phyloP scores from a whole-genome alignment of 1,140 invertebrate species.

The Drosophila santomea region DNA sequence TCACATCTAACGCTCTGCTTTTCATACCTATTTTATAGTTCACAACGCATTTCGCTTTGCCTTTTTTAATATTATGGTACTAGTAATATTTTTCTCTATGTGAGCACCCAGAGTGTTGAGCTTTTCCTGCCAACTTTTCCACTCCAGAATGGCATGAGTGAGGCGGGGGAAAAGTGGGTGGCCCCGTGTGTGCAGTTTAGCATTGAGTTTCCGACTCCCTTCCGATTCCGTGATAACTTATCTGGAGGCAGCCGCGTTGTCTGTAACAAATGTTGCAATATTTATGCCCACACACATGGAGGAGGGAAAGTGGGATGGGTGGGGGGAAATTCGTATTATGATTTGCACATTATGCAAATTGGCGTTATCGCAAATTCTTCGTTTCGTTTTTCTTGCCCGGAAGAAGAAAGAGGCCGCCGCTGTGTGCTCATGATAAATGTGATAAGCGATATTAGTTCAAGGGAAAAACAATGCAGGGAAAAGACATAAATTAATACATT shows the following conservation, averaged over 20 bases:
- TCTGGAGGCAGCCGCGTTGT: slow-evolving; percentile 63
- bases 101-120: slow-evolving; percentile 30
- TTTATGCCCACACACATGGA: slow-evolving; percentile 64
- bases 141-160: background rate
- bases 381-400: slow-evolving; percentile 27
- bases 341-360: slow-evolving; percentile 83
- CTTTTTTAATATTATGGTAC: background rate
- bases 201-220: slow-evolving; percentile 18
- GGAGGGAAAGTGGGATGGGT: background rate
- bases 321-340: slow-evolving; percentile 72
- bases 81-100: slow-evolving; percentile 21
- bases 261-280: slow-evolving; percentile 82
- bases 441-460: slow-evolving; percentile 71
- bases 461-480: slow-evolving; percentile 52
- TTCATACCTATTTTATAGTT: background rate
- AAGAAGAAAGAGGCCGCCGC: slow-evolving; percentile 40
- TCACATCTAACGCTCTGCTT: no score
- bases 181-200: slow-evolving; percentile 68
- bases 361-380: slow-evolving; percentile 76
- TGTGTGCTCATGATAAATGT: slow-evolving; percentile 75
- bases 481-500: slow-evolving; percentile 58
- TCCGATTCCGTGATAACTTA: slow-evolving; percentile 64
- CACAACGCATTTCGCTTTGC: no score
- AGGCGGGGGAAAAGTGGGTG: background rate
- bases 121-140: slow-evolving; percentile 52